These are phyloP conservation scores for Rosalia funebris DNA, from an alignment of 2,888 invertebrate genomes.

Conservation along the genomic window DNA sequence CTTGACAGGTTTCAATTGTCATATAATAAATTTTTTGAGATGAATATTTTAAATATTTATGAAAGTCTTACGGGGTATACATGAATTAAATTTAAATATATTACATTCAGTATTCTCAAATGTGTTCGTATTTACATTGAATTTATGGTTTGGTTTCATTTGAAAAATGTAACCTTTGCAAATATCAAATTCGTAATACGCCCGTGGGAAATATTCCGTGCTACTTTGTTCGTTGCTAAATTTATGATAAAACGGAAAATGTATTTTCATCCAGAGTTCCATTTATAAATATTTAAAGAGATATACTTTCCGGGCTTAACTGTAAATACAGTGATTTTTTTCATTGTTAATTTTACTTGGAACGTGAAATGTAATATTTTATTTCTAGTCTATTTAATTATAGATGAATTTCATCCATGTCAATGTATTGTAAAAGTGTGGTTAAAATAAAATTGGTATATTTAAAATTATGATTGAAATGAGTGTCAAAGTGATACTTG, in stretches of 20 bases:
- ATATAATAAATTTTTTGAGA: not conserved
- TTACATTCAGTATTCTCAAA: constrained; percentile 1
- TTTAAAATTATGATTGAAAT: too few relatives aligned
- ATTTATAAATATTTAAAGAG: not conserved
- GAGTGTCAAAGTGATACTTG: too few relatives aligned
- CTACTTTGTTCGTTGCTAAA: not conserved
- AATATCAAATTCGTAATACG: not conserved
- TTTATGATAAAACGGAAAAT: not conserved
- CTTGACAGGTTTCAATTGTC: too few relatives aligned
- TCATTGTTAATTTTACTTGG: too few relatives aligned
- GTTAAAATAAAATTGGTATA: too few relatives aligned
- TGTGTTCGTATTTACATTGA: not conserved
- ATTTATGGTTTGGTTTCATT: constrained; percentile 4
- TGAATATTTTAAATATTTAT: constrained; percentile 1
- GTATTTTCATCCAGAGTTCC: not conserved
- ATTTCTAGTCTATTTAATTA: too few relatives aligned
- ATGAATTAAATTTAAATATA: not conserved
- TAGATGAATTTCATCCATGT: too few relatives aligned
- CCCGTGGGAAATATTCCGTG: constrained; percentile 1
- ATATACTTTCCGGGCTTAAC: not conserved
- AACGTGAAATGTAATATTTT: too few relatives aligned
- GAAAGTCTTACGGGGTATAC: not conserved
- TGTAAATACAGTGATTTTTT: too few relatives aligned
- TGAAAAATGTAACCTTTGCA: not conserved
- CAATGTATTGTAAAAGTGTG: too few relatives aligned